phyloP scores from a whole-genome alignment of 2,888 invertebrate species.

The Notodonta ziczac region DNA sequence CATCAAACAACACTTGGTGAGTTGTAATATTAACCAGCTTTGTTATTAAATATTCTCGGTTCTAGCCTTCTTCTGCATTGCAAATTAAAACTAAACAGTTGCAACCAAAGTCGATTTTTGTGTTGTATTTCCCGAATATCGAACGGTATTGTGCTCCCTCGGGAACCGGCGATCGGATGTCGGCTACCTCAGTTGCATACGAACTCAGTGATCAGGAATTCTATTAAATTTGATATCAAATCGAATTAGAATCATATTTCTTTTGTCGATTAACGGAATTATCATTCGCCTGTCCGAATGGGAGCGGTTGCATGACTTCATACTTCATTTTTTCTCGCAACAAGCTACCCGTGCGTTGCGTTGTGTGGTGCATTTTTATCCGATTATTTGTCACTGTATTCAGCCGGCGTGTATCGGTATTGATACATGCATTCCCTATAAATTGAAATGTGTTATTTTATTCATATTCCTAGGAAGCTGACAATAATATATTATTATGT shows the following conservation, averaged over 20 bases:
- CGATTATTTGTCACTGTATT: conserved; percentile 20
- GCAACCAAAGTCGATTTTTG: background rate
- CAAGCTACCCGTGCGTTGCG: background rate
- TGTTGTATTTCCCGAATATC: conserved; percentile 17
- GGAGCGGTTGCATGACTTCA: conserved; percentile 62
- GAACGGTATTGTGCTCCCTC: conserved; percentile 39
- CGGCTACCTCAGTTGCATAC: conserved; percentile 38
- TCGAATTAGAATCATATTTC: conserved; percentile 24
- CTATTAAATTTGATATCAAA: conserved; percentile 14
- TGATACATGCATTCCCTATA: conserved; percentile 1
- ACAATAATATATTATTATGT: conserved; percentile 8
- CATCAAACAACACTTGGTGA: conserved; percentile 65
- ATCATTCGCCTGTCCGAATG: conserved; percentile 39
- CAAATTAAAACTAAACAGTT: background rate
- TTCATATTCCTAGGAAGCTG: background rate
- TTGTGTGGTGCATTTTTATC: conserved; percentile 21
- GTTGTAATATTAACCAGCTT: conserved; percentile 31
- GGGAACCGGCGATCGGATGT: conserved; percentile 49
- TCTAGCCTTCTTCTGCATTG: background rate
- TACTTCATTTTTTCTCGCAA: conserved; percentile 34
- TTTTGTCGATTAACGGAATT: conserved; percentile 51
- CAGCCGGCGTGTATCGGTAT: conserved; percentile 10
- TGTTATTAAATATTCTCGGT: background rate
- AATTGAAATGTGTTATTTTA: background rate
- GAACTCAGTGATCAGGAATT: conserved; percentile 49